Conservation (phyloP, 2,888 invertebrate genomes). For the Meiosimyza platycephala region DNA sequence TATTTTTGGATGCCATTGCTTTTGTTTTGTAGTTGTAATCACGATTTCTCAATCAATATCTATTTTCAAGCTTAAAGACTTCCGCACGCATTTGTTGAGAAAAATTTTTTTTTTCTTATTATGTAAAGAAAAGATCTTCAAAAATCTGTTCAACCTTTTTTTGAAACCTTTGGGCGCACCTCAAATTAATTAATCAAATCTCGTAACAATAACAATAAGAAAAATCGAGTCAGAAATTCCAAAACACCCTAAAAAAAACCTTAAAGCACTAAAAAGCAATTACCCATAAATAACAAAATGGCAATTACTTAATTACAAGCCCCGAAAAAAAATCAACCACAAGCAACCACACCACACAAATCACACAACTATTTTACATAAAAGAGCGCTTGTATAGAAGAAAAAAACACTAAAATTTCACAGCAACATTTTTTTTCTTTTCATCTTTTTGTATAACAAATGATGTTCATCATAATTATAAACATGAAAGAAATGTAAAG, state of each 20-base stretch:
- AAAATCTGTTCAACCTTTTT: constrained; percentile 1
- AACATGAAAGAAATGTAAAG: neutral
- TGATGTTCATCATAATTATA: constrained; percentile 42
- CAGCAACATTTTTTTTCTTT: constrained; percentile 2
- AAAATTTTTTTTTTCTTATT: no score
- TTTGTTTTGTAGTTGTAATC: no score
- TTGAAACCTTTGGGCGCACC: constrained; percentile 12
- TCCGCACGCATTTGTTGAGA: no score
- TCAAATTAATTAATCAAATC: constrained; percentile 19
- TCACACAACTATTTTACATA: constrained; percentile 10
- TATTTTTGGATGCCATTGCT: no score
- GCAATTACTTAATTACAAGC: constrained; percentile 29
- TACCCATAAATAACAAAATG: constrained; percentile 28
- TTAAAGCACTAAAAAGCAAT: constrained; percentile 22
- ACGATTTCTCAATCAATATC: no score
- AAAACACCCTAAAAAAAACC: constrained; percentile 5
- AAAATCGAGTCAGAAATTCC: constrained; percentile 30
- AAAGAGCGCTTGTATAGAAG: neutral
- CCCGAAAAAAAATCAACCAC: neutral
- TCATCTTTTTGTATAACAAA: constrained; percentile 34
- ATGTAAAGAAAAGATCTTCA: no score
- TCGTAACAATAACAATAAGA: constrained; percentile 9
- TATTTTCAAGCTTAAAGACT: no score
- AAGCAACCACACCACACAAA: neutral
- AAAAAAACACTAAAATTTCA: constrained; percentile 5